These are phyloP conservation scores for Scolopax rusticola DNA, from an alignment of 2,797 vertebrate genomes.

Conservation along the genomic window DNA sequence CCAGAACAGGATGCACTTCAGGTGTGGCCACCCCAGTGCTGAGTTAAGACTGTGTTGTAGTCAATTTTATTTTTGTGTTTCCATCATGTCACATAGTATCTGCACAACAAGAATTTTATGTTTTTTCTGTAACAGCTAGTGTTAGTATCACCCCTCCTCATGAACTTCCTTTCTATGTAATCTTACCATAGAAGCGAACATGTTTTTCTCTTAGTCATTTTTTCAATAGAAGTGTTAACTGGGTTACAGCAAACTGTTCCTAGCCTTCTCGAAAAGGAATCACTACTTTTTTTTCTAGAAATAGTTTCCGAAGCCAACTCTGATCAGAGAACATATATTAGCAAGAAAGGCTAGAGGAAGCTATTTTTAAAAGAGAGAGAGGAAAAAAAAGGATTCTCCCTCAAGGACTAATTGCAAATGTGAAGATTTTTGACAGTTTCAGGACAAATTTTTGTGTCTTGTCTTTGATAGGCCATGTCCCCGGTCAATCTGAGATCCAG, in stretches of 20 bases:
- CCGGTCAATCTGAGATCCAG: neutral
- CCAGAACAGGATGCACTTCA: neutral
- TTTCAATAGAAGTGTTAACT: neutral
- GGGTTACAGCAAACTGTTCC: neutral
- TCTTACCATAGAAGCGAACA: neutral
- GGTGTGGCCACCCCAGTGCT: neutral
- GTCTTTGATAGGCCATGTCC: neutral
- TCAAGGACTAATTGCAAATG: neutral
- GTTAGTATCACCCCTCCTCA: neutral
- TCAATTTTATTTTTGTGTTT: neutral
- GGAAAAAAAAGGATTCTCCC: neutral
- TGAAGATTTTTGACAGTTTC: slow-evolving; percentile 33
- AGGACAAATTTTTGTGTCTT: neutral
- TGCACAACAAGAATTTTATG: neutral
- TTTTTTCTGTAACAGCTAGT: neutral
- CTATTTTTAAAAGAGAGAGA: neutral
- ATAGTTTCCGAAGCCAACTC: neutral
- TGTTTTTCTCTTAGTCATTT: neutral
- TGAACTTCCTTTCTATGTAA: neutral
- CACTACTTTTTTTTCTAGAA: neutral
- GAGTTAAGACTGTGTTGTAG: neutral
- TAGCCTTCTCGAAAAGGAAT: neutral
- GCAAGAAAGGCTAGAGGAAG: slow-evolving; percentile 21
- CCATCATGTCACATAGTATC: rapidly evolving
- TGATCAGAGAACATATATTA: slow-evolving; percentile 27